Conservation (phyloP, 2,888 invertebrate species). For the Apocheima hispidaria region DNA sequence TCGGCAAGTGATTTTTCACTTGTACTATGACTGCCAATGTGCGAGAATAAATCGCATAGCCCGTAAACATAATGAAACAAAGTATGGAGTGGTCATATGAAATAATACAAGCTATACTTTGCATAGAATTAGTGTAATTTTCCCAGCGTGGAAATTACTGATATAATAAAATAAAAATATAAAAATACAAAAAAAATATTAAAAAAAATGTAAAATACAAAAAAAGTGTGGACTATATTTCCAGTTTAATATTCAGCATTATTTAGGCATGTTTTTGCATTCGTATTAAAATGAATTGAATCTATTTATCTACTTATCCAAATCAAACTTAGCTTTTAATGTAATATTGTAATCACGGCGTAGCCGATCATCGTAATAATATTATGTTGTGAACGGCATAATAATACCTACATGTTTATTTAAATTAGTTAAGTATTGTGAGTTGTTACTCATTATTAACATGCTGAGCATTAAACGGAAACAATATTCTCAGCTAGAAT, state of each 20-base stretch:
- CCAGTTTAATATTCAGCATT: conserved; percentile 87
- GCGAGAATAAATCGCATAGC: conserved; percentile 85
- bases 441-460: conserved; percentile 67
- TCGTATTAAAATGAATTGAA: conserved; percentile 72
- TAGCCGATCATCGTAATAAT: conserved; percentile 67
- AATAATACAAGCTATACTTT: conserved; percentile 95
- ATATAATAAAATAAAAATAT: conserved; percentile 66
- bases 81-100: conserved; percentile 85
- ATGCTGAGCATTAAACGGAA: conserved; percentile 86
- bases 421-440: conserved; percentile 71
- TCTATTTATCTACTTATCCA: conserved; percentile 67
- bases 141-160: conserved; percentile 89
- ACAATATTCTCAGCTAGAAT: conserved; percentile 81
- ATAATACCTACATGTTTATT: conserved; percentile 55
- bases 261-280: conserved; percentile 83
- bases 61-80: conserved; percentile 83
- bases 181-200: conserved; percentile 61
- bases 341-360: conserved; percentile 71
- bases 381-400: conserved; percentile 65
- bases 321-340: conserved; percentile 80
- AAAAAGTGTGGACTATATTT: conserved; percentile 83
- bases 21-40: conserved; percentile 81
- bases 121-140: conserved; percentile 96
- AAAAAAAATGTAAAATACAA: conserved; percentile 60
- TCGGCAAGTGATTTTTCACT: conserved; percentile 70